phyloP scores from a whole-genome alignment of 2,888 invertebrate genomes.

The Bruchidius siliquastri region DNA sequence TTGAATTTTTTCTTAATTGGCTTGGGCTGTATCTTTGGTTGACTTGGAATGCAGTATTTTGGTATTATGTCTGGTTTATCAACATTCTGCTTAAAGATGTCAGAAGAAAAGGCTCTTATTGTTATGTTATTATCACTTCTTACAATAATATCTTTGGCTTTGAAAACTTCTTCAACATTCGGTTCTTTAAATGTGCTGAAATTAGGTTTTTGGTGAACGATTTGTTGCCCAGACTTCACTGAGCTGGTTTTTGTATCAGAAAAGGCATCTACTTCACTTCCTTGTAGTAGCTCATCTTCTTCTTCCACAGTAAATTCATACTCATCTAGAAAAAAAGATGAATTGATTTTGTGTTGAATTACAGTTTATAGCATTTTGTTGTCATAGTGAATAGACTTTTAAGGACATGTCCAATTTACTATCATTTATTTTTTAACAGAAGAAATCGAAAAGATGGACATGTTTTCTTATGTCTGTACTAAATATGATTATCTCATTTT shows the following conservation, averaged over 20 bases:
- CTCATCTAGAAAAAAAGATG: neutral
- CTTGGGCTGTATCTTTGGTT: neutral
- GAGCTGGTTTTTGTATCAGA: neutral
- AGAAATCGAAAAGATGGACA: too few relatives aligned
- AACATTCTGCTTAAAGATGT: neutral
- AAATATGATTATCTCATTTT: too few relatives aligned
- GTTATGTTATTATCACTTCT: neutral
- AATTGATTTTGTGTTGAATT: too few relatives aligned
- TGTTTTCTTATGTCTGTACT: too few relatives aligned
- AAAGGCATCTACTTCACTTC: neutral
- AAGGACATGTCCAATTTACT: too few relatives aligned
- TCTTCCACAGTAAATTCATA: conserved; percentile 6
- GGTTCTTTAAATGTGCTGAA: neutral
- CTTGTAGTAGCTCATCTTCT: conserved; percentile 2
- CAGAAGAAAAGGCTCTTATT: neutral
- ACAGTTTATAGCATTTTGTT: too few relatives aligned
- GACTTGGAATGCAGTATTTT: neutral
- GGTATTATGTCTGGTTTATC: neutral
- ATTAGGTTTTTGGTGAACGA: neutral
- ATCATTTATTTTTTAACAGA: too few relatives aligned
- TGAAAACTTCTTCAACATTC: neutral
- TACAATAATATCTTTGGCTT: neutral
- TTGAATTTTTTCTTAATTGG: neutral
- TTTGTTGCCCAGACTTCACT: neutral
- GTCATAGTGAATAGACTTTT: too few relatives aligned